Evolutionary conservation across 2,888 invertebrate species (phyloP), one percentile per base, ranked within the genome.

Genomic region (Lasioglossum vierecki): DNA sequence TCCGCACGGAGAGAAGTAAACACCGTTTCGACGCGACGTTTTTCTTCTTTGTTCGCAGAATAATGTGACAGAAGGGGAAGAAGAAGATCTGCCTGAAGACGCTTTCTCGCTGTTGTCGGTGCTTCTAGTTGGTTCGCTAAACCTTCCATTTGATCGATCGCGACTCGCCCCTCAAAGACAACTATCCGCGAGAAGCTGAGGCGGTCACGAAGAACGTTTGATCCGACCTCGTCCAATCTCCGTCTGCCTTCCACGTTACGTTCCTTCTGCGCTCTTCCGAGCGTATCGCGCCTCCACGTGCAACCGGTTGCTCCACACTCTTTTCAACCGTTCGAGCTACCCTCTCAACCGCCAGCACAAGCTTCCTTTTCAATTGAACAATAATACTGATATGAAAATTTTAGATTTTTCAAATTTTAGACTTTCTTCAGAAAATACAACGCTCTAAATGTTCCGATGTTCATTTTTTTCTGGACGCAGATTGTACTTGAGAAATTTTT

Each of bases 31-130:
- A 6, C 30, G 41, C n/a, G 0, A 68, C 41, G 18, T 70, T 30
- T 83, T 90, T 87, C 49, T 90, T 87, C 49, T 87, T 73, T 90
- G 87, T 88, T 93, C 93, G 41, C 93, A 95, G 95, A 93, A 92
- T 90, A 94, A 95, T 91, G 92, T 92, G 92, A 95, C 95, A 91
- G 93, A 96, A 93, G 96, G 96, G 92, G 96, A 96, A 93, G 96
- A 97, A 93, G 96, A 97, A 93, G 96, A 96, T 88, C 96, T 96
- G 89, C 95, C 95, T 83, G 97, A 97, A 91, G 97, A 97, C 95
- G 96, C 97, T 92, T 97, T 97, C 94, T 97, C 98, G 86, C 96
- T 97, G 94, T 96, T 98, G 94, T 97, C 98, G 91, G 97, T 97
- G 95, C 96, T 98, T 94, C 96, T 98, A 95, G 97, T 98, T 95